Percentiles rank a stretch among this genome's conserved stretches.
phyloP scores from a whole-genome alignment of 2,797 vertebrate species.

The Dendrocincla fuliginosa region DNA sequence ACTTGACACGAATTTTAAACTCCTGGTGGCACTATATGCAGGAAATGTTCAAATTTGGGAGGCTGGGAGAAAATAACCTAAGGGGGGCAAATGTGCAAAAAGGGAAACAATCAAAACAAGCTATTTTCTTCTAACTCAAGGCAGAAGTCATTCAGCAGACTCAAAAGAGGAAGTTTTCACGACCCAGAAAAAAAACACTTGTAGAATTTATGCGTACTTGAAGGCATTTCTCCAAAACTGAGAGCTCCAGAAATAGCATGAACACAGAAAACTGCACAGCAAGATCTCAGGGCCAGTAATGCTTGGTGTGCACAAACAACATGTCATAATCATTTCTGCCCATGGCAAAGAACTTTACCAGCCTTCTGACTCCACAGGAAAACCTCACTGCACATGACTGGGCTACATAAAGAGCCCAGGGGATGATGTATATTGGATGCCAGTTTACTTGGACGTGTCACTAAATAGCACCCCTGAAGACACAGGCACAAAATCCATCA shows the following conservation, averaged over 20 bases:
- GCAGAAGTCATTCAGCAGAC: not conserved
- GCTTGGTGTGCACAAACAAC: not conserved
- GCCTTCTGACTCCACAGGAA: not conserved
- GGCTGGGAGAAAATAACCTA: not conserved
- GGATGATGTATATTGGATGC: not conserved
- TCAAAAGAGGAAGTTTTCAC: not conserved
- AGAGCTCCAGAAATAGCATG: not conserved
- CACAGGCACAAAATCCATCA: not conserved
- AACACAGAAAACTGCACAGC: not conserved
- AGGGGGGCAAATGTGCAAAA: not conserved
- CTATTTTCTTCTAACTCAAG: not conserved
- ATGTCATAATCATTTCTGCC: not conserved
- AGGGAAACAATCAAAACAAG: conserved; percentile 16
- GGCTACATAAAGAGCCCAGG: not conserved
- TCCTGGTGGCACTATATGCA: not conserved
- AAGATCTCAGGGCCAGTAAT: not conserved
- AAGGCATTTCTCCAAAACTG: not conserved
- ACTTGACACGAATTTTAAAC: not conserved
- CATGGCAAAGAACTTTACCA: not conserved
- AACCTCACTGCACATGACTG: not conserved
- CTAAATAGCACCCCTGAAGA: not conserved
- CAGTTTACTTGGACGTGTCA: not conserved
- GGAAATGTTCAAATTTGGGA: not conserved
- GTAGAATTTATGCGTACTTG: not conserved
- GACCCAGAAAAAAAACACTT: not conserved